These are phyloP conservation scores for Vidua macroura DNA, from an alignment of 2,113 vertebrate genomes.

Conservation along the genomic window DNA sequence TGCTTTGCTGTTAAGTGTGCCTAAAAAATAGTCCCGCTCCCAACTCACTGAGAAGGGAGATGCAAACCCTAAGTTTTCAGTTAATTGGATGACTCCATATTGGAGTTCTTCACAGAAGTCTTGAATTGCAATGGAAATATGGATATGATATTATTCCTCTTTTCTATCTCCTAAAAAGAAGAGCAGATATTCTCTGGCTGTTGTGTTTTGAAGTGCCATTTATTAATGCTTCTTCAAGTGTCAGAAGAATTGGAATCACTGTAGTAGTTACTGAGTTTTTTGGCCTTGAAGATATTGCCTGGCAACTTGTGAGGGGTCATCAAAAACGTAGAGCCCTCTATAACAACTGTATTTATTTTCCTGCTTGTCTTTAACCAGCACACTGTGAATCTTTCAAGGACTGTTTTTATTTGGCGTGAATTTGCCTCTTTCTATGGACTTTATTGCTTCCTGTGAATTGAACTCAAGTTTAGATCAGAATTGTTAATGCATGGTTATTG, in stretches of 20 bases:
- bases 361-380: neutral
- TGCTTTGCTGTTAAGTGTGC: neutral
- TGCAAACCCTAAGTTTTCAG: neutral
- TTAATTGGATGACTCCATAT: neutral
- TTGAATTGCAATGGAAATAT: neutral
- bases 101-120: neutral
- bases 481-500: neutral
- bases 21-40: neutral
- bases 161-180: neutral
- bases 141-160: neutral
- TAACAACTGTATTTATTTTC: neutral
- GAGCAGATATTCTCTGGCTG: neutral
- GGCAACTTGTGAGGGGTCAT: neutral
- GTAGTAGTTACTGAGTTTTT: neutral
- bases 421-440: neutral
- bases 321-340: neutral
- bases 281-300: neutral
- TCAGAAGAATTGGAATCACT: neutral
- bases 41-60: neutral
- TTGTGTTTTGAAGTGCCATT: neutral
- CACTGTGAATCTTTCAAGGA: neutral
- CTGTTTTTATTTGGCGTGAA: neutral
- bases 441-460: neutral
- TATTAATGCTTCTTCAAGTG: neutral
- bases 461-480: neutral